Evolutionary conservation across 1,140 invertebrate genomes (phyloP), one percentile per base, ranked within the genome.

Genomic region (Drosophila virilis): DNA sequence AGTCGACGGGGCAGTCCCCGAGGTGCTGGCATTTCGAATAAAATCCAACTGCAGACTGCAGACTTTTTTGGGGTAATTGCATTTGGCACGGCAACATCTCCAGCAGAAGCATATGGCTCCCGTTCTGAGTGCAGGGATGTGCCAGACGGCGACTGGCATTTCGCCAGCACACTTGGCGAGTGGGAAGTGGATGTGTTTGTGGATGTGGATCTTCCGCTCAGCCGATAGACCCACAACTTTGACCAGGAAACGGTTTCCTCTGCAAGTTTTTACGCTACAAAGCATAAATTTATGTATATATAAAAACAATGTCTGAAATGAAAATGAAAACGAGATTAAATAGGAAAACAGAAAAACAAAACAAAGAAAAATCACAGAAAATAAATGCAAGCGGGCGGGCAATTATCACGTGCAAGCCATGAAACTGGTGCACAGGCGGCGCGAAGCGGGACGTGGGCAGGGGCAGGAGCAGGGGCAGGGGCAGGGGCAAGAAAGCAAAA

Each of bases 331-430:
- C 67, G 42, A 70, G 38, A 70, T 59, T 43, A 57, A 37, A 37
- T 13, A 45, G 28, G 9, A 37, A 61, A 45, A 17, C 6, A 37
- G 37, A 22, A 13, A 22, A n/a, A n/a, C n/a, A n/a, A 64, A 57
- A 42, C 45, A 61, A 57, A 28, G 37, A 58, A 50, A 68, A 75
- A 73, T 57, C 58, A 60, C 57, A 67, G 66, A 45, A 67, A 66
- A 69, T 77, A 71, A 66, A 72, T 71, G 70, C 78, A 74, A 74
- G 67, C 57, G 45, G 59, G 35, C 68, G 51, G 59, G 62, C 79
- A 91, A 91, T 91, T 91, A 91, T 91, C 86, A 90, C 86, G 86
- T 86, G 88, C 89, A 91, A 84, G 70, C 78, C 80, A 91, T 91
- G 77, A 88, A 91, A 86, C 82, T 89, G 74, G 68, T 74, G 58